Percentiles rank a stretch among this genome's conserved stretches.
Evolutionary conservation across 2,888 invertebrate genomes (phyloP).

Genomic region (Caenorhabditis sp.): DNA sequence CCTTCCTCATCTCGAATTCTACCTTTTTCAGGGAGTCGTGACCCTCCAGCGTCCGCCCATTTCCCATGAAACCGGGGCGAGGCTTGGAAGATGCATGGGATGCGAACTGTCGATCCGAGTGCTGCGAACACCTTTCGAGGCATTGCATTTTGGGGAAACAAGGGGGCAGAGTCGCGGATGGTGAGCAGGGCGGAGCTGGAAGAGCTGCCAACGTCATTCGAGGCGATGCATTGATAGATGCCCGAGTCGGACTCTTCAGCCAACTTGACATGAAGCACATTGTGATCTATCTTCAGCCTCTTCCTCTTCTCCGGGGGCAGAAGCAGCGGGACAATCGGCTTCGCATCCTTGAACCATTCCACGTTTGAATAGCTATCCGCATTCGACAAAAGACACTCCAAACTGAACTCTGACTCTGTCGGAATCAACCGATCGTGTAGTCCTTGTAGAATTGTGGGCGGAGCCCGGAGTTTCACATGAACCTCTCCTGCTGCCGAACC

Average conservation of each 20-base stretch:
- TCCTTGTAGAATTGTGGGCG: conserved; percentile 73
- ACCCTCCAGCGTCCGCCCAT: conserved; percentile 75
- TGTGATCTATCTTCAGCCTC: conserved; percentile 69
- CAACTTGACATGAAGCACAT: conserved; percentile 70
- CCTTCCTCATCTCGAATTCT: conserved; percentile 69
- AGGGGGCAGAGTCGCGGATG: conserved; percentile 73
- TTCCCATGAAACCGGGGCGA: conserved; percentile 72
- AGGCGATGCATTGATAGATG: conserved; percentile 75
- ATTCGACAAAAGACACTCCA: conserved; percentile 74
- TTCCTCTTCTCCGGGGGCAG: conserved; percentile 74
- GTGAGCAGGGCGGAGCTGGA: conserved; percentile 72
- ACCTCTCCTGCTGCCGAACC: conserved; percentile 77
- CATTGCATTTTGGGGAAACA: conserved; percentile 78
- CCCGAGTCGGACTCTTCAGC: conserved; percentile 72
- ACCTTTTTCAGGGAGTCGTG: conserved; percentile 59
- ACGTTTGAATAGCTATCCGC: conserved; percentile 65
- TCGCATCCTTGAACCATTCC: conserved; percentile 73
- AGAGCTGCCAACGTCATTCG: conserved; percentile 69
- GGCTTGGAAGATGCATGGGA: conserved; percentile 79
- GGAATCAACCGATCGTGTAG: conserved; percentile 73
- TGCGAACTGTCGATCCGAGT: conserved; percentile 71
- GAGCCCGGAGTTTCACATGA: conserved; percentile 72
- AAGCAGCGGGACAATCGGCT: conserved; percentile 75
- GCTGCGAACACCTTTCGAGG: conserved; percentile 76
- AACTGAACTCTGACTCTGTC: conserved; percentile 63